Percentiles rank a stretch among this genome's conserved stretches.
phyloP scores from a whole-genome alignment of 2,113 vertebrate species.

The Tachysurus fulvidraco region DNA sequence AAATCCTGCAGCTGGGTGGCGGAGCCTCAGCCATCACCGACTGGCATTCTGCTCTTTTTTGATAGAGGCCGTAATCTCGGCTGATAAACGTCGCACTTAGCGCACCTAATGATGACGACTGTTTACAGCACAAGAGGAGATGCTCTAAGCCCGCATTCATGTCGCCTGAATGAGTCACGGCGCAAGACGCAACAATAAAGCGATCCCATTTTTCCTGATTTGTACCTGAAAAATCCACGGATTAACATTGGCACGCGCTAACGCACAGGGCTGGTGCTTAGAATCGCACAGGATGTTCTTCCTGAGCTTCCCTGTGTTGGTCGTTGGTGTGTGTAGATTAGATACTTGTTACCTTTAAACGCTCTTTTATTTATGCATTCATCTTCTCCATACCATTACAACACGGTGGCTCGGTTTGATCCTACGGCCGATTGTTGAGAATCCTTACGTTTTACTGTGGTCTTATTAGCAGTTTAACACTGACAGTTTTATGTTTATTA shows the following conservation, averaged over 20 bases:
- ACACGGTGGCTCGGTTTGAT: background rate
- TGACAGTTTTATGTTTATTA: background rate
- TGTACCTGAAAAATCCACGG: background rate
- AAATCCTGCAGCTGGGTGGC: slow-evolving; percentile 57
- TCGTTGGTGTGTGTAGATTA: background rate
- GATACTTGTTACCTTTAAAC: background rate
- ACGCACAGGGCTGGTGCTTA: background rate
- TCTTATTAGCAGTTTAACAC: too few relatives aligned
- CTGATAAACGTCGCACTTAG: slow-evolving; percentile 69
- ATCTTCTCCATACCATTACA: background rate
- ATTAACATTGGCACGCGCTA: background rate
- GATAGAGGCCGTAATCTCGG: slow-evolving; percentile 64
- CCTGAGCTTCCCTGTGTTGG: background rate
- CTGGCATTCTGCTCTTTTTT: slow-evolving; percentile 53
- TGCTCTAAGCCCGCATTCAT: slow-evolving; percentile 53
- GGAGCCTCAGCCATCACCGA: slow-evolving; percentile 27
- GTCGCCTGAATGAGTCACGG: slow-evolving; percentile 22
- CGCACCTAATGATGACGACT: slow-evolving; percentile 67
- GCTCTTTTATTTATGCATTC: background rate
- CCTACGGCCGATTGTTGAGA: background rate
- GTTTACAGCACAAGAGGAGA: slow-evolving; percentile 65
- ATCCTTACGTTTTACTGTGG: background rate
- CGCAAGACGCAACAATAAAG: background rate
- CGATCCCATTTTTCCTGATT: background rate
- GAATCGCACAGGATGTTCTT: background rate